Evolutionary conservation across 2,113 vertebrate genomes (phyloP).

Genomic region (Sterna hirundo): DNA sequence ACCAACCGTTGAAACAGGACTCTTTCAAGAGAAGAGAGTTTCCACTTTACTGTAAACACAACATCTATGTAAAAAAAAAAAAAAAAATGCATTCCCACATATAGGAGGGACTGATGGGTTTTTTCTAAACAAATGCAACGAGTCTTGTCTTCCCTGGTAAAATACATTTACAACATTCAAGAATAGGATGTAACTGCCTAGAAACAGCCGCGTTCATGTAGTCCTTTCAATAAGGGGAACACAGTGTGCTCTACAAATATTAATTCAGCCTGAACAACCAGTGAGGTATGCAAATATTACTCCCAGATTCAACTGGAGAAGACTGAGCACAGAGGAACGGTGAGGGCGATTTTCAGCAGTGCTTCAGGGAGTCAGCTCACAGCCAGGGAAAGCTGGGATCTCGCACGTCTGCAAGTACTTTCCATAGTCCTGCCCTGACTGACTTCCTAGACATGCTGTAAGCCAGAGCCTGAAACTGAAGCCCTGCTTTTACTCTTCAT

Average conservation of each 20-base stretch:
- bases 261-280: constrained; percentile 48
- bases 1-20: background rate
- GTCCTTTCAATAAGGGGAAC: constrained; percentile 15
- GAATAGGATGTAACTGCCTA: constrained; percentile 18
- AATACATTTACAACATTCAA: background rate
- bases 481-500: background rate
- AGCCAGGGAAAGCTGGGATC: background rate
- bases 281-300: constrained; percentile 41
- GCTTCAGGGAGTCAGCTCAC: background rate
- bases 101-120: background rate
- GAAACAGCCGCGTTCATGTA: background rate
- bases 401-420: background rate
- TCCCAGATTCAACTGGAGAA: background rate
- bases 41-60: background rate
- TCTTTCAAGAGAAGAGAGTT: background rate
- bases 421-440: background rate
- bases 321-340: background rate
- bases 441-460: background rate
- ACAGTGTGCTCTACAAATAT: constrained; percentile 48
- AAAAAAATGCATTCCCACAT: background rate
- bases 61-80: background rate
- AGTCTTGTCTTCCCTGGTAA: background rate
- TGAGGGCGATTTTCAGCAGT: background rate
- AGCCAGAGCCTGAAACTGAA: background rate
- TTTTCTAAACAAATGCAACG: background rate